phyloP scores from a whole-genome alignment of 2,797 vertebrate species.

The Gallinago solitaria region DNA sequence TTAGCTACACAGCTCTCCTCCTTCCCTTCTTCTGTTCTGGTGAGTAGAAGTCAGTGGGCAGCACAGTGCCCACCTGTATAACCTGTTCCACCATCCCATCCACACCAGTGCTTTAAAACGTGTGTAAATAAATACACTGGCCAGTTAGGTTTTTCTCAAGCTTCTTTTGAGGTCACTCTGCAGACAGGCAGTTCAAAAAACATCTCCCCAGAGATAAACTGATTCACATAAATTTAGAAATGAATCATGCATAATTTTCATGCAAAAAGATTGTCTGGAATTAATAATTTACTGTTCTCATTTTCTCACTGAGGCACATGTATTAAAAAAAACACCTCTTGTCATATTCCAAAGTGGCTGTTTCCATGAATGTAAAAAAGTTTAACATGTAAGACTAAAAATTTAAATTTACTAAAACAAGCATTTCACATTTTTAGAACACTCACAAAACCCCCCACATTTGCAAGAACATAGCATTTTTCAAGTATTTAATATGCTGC shows the following conservation, averaged over 20 bases:
- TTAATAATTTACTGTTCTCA: constrained; percentile 41
- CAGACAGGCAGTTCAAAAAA: neutral
- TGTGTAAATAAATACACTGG: neutral
- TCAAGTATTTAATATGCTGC: neutral
- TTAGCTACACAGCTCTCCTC: neutral
- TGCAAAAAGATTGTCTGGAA: neutral
- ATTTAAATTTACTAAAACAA: constrained; percentile 17
- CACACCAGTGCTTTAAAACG: neutral
- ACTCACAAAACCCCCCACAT: neutral
- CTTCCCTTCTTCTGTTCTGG: neutral
- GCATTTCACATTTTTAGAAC: neutral
- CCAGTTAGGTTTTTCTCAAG: neutral
- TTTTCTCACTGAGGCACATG: neutral
- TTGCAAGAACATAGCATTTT: neutral
- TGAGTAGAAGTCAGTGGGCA: neutral
- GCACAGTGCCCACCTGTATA: neutral
- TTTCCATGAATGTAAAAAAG: neutral
- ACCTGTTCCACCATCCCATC: neutral
- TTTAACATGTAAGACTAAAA: neutral
- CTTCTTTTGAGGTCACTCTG: neutral
- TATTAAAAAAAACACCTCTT: neutral
- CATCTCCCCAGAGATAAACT: neutral
- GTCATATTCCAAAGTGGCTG: neutral
- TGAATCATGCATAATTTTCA: neutral
- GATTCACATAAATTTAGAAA: constrained; percentile 44